Evolutionary conservation across 2,888 invertebrate species (phyloP).

Genomic region (Xanthostigma xanthostigma): DNA sequence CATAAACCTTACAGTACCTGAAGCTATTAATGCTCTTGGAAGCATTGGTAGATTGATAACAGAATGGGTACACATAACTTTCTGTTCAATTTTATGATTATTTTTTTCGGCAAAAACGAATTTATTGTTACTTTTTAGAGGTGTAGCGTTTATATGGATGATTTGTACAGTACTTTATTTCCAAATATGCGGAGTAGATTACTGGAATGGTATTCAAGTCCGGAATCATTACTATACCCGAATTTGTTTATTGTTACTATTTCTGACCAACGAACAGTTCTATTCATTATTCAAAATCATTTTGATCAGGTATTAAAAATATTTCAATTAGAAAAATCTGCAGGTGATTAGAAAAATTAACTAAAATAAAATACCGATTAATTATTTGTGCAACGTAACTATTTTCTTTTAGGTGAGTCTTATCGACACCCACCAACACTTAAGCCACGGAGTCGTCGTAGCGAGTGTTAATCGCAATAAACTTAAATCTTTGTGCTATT

Average conservation of each 20-base stretch:
- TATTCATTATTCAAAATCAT: conserved; percentile 32
- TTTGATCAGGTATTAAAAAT: conserved; percentile 22
- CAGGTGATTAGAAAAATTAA: not conserved
- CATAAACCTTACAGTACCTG: conserved; percentile 36
- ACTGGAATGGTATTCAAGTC: conserved; percentile 28
- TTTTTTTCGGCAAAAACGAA: not conserved
- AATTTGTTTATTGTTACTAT: conserved; percentile 35
- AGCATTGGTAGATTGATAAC: conserved; percentile 21
- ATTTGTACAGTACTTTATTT: conserved; percentile 26
- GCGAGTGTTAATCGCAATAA: conserved; percentile 27
- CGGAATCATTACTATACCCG: conserved; percentile 18
- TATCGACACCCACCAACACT: conserved; percentile 34
- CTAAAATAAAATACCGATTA: not conserved
- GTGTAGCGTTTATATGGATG: conserved; percentile 30
- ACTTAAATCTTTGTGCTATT: conserved; percentile 30
- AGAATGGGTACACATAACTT: conserved; percentile 25
- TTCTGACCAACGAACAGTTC: conserved; percentile 33
- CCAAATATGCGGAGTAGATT: conserved; percentile 28
- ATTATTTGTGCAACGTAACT: not conserved
- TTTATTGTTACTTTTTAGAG: conserved; percentile 23
- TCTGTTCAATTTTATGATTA: not conserved
- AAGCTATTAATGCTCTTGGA: conserved; percentile 31
- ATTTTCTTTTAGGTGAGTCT: conserved; percentile 28
- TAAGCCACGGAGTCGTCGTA: conserved; percentile 31
- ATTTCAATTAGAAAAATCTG: not conserved